Conservation (phyloP, 2,113 vertebrate species). For the Pedetes capensis region DNA sequence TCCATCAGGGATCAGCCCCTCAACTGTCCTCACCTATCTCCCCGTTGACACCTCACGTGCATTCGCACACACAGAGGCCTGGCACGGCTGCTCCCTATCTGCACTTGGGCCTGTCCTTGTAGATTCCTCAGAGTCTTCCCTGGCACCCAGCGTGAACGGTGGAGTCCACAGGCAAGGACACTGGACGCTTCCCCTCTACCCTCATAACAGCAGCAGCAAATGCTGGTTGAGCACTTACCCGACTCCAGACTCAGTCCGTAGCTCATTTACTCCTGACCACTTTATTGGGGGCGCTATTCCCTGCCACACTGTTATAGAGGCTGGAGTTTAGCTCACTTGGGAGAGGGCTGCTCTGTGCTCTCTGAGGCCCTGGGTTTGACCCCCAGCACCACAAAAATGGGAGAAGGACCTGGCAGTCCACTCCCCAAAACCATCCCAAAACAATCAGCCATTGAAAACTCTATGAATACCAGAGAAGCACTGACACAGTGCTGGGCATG, state of each 20-base stretch:
- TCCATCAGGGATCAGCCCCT: neutral
- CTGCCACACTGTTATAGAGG: too few species aligned
- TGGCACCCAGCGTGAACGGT: neutral
- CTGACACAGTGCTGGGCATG: too few species aligned
- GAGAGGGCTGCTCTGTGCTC: too few species aligned
- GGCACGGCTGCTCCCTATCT: neutral
- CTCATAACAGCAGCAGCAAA: neutral
- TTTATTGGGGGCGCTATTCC: accelerated
- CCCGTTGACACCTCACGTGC: neutral
- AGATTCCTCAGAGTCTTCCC: neutral
- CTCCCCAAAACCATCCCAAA: too few species aligned
- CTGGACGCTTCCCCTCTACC: neutral
- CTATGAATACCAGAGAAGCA: too few species aligned
- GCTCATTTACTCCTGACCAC: accelerated
- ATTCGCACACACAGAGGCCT: neutral
- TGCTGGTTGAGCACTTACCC: neutral
- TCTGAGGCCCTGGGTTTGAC: too few species aligned
- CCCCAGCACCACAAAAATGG: too few species aligned
- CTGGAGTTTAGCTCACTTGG: too few species aligned
- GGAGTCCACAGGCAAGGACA: neutral
- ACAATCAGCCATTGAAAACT: too few species aligned
- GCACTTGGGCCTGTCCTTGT: neutral
- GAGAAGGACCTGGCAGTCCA: too few species aligned
- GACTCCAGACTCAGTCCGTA: neutral
- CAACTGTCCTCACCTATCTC: neutral